Evolutionary conservation across 2,888 invertebrate species (phyloP), one percentile per base, ranked within the genome.

Genomic region (Macrophya annulata): DNA sequence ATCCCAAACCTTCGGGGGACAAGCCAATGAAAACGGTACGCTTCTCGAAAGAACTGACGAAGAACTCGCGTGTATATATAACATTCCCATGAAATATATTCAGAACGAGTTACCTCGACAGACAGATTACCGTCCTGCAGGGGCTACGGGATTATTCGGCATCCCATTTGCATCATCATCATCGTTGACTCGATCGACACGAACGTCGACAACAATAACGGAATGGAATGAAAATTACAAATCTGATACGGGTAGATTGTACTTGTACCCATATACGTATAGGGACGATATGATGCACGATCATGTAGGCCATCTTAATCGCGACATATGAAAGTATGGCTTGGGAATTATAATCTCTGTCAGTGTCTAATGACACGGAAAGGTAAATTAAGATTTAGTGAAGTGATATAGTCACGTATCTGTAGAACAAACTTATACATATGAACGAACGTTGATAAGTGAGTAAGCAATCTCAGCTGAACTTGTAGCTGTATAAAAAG

Each of bases 291-390:
- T 45, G 68, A 83, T 51, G 43, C 48, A 48, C 17, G 68, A 83
- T 83, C 83, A 83, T 83, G 48, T 83, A 83, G 83, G 83, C 83
- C 83, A 83, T 83, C 83, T 83, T 83, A 83, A 83, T 83, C 62
- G 62, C 83, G 37, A 71, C 48, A 48, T 37, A 71, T 68, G 83
- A 83, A 83, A 83, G 65, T 71, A 71, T 83, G 83, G 51, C 83
- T 68, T 62, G 43, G 43, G 62, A 81, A 81, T 81, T 62, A 62
- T 81, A 62, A 81, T 62, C 81, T 43, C 81, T 81, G 59, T 81
- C 81, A 62, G 59, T 40, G 59, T 62, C 59, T 81, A 81, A 81
- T 81, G 81, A 81, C 81, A 62, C 40, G 43, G 43, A 81, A 62
- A 62, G 62, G 43, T 62, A 62, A 81, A 51, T 25, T 37, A 62